Evolutionary conservation across 1,140 invertebrate species (phyloP).

Genomic region (Steinernema feltiae): DNA sequence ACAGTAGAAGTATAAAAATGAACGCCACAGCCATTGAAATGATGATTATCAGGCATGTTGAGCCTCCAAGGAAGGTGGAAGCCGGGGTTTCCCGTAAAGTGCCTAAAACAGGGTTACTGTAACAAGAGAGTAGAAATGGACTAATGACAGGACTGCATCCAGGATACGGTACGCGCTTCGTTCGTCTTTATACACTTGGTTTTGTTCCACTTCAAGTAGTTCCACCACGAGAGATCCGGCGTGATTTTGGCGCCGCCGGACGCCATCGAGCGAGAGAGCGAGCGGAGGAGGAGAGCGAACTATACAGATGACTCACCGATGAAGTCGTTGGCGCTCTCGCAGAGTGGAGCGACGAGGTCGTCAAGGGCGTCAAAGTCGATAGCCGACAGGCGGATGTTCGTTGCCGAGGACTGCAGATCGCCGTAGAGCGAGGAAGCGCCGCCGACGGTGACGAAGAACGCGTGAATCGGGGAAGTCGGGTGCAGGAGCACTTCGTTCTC

Average conservation of each 20-base stretch:
- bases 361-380: conserved; percentile 22
- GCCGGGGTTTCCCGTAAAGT: conserved; percentile 15
- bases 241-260: not conserved
- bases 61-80: conserved; percentile 28
- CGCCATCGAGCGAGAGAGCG: not conserved
- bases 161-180: conserved; percentile 40
- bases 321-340: conserved; percentile 21
- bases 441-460: conserved; percentile 19
- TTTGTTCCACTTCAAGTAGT: conserved; percentile 49
- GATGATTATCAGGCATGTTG: conserved; percentile 34
- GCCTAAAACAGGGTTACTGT: conserved; percentile 25
- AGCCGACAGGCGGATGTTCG: conserved; percentile 13
- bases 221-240: conserved; percentile 47
- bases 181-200: conserved; percentile 41
- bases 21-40: conserved; percentile 28
- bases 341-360: conserved; percentile 20
- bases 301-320: not conserved
- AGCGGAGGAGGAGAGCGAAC: no score
- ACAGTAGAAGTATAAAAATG: conserved; percentile 19
- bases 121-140: no score
- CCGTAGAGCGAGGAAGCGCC: conserved; percentile 1
- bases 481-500: conserved; percentile 22
- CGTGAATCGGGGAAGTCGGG: conserved; percentile 28
- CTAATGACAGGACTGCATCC: conserved; percentile 48
- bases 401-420: conserved; percentile 25